Conservation (phyloP, 2,888 invertebrate genomes). For the Andrena dorsata region DNA sequence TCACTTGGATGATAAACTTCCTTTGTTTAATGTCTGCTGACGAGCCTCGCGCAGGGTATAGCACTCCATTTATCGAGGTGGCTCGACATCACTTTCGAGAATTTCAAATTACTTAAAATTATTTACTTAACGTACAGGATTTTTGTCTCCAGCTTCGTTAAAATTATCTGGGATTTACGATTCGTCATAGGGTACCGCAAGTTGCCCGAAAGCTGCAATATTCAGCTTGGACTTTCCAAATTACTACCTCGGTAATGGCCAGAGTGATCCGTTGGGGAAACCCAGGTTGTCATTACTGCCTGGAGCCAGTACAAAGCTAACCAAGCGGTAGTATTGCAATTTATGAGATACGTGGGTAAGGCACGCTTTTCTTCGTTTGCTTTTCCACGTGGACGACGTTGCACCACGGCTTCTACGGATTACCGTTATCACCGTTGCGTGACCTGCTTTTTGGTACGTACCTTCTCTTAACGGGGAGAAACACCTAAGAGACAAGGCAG, state of each 20-base stretch:
- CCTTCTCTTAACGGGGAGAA: conserved; percentile 37
- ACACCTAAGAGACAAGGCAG: conserved; percentile 39
- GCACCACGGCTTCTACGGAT: conserved; percentile 65
- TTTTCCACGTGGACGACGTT: conserved; percentile 68
- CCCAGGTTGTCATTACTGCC: conserved; percentile 32
- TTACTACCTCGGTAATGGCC: background rate
- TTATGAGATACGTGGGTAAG: background rate
- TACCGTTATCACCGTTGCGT: conserved; percentile 78
- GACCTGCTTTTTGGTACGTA: conserved; percentile 75
- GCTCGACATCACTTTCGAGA: no score
- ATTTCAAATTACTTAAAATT: no score
- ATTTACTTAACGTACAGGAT: no score
- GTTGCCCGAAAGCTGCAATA: background rate
- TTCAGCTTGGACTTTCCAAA: conserved; percentile 37
- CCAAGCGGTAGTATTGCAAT: conserved; percentile 2
- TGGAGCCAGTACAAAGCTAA: conserved; percentile 24
- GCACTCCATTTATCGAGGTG: background rate
- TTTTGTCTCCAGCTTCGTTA: background rate
- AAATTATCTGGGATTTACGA: background rate
- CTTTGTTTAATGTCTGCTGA: conserved; percentile 28
- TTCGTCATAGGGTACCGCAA: background rate
- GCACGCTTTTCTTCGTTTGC: conserved; percentile 64
- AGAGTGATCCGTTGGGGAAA: conserved; percentile 52
- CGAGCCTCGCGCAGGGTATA: background rate
- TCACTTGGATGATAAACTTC: conserved; percentile 13